Base-by-base conservation (phyloP, 37 sponge, comb jelly and placozoan species). In the Axinella damicornis region DNA sequence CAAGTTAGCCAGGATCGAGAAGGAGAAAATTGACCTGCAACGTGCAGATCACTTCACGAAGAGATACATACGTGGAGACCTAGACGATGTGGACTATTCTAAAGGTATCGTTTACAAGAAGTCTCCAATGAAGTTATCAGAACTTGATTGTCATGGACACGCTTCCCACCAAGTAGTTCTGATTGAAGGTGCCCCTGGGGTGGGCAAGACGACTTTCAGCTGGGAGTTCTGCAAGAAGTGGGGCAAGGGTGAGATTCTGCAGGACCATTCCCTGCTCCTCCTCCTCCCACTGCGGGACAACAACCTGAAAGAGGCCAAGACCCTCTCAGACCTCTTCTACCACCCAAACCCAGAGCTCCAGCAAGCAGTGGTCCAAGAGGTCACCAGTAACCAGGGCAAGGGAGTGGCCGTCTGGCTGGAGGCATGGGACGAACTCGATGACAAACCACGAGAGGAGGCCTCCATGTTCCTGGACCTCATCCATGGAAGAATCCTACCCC, bases 151-250 rank as follows among this genome's bases (percentile, higher is more conserved):
- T 4, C 46, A 46, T 46, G 9, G 6, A 12, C 46, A 12, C 46
- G 9, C 4, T 46, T 12, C 9, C 46, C 9, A 4, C 4, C 46
- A 46, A 46, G 9, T 9, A 46, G 46, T 46, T 46, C 46, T 46
- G 46, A 46, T 46, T 46, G 54, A 78, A 27, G 86, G 86, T 19
- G 75, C 84, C 21, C 84, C 84, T 53, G 84, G 84, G 0, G 65
- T 83, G 0, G 84, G 84, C 11, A 83, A 83, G 76, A 74, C 55
- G 67, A 74, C 75, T 17, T 74, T 74, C 16, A 46, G 53, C 34
- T 64, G 74, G 74, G 75, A 83, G 56, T 34, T 83, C 19, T 67
- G 76, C 37, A 65, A n/a, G 36, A 52, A 20, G 56, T 74, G 76
- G 74, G 37, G 63, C 6, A 21, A 21, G 6, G 25, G 14, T 12